Conservation (phyloP, 2,888 invertebrate species). For the Tanytarsus gracilentus region DNA sequence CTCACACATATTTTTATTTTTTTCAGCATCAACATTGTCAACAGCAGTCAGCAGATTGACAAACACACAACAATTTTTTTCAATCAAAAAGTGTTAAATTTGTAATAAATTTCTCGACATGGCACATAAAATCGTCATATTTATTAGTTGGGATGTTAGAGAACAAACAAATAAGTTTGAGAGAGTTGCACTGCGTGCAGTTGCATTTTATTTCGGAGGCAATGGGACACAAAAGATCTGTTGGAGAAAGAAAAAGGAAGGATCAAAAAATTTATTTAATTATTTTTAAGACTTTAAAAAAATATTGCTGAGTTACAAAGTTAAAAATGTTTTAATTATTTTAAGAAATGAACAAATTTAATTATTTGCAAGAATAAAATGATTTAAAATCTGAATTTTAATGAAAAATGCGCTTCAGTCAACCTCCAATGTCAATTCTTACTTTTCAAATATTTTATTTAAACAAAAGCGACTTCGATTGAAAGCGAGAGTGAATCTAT, state of each 20-base stretch:
- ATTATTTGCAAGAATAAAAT: too few relatives aligned
- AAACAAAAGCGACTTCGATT: background rate
- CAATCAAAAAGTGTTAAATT: slow-evolving; percentile 27
- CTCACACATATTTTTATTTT: background rate
- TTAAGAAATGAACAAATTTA: too few relatives aligned
- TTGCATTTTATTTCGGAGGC: too few relatives aligned
- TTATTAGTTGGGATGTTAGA: slow-evolving; percentile 15
- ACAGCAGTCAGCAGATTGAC: background rate
- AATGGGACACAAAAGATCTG: too few relatives aligned
- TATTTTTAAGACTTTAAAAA: too few relatives aligned
- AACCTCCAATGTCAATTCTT: too few relatives aligned
- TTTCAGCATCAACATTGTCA: background rate
- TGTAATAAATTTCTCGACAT: slow-evolving; percentile 23
- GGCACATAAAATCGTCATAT: slow-evolving; percentile 27
- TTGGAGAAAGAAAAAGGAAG: too few relatives aligned
- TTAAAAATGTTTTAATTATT: too few relatives aligned
- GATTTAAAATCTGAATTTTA: too few relatives aligned
- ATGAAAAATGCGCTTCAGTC: too few relatives aligned
- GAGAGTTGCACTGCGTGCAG: background rate
- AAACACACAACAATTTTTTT: background rate
- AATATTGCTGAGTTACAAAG: too few relatives aligned
- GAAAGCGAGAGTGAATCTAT: background rate
- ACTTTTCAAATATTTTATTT: background rate
- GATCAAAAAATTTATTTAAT: too few relatives aligned
- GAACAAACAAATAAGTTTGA: slow-evolving; percentile 13